These are phyloP conservation scores for Carposina sasakii DNA, from an alignment of 1,140 invertebrate genomes.

Conservation along the genomic window DNA sequence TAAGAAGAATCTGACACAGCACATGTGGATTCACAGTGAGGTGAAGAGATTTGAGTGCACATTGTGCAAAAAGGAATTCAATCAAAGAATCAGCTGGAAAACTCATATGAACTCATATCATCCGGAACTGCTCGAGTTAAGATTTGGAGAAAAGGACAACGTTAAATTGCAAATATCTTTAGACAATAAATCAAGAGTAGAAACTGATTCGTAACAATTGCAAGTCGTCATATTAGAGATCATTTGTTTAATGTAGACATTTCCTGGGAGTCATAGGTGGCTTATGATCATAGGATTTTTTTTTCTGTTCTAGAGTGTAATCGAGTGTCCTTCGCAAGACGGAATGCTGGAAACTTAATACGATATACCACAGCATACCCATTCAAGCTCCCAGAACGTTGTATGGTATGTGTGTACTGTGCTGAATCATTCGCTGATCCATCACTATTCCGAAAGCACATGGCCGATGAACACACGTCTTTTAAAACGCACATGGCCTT, in stretches of 20 bases:
- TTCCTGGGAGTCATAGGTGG: too few relatives aligned
- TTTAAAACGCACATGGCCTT: conserved; percentile 2
- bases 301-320: conserved; percentile 14
- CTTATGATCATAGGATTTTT: background rate
- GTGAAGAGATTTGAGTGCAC: conserved; percentile 62
- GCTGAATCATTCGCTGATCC: conserved; percentile 6
- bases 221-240: background rate
- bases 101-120: conserved; percentile 30
- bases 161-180: background rate
- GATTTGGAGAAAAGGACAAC: background rate
- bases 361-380: conserved; percentile 11
- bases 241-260: background rate
- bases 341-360: conserved; percentile 8
- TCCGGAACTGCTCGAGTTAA: background rate
- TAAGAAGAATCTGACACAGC: conserved; percentile 70
- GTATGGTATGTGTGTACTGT: conserved; percentile 15
- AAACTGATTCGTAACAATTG: too few relatives aligned
- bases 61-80: conserved; percentile 71
- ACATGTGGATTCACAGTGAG: conserved; percentile 67
- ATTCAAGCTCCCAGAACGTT: conserved; percentile 2
- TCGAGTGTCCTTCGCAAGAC: background rate
- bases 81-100: conserved; percentile 59
- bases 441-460: conserved; percentile 2
- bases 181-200: background rate
- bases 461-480: conserved; percentile 5